A percentile compares a stretch with the other conserved stretches of the same genome.
Conservation (phyloP, 2,113 vertebrate species). For the Nothobranchius furzeri region DNA sequence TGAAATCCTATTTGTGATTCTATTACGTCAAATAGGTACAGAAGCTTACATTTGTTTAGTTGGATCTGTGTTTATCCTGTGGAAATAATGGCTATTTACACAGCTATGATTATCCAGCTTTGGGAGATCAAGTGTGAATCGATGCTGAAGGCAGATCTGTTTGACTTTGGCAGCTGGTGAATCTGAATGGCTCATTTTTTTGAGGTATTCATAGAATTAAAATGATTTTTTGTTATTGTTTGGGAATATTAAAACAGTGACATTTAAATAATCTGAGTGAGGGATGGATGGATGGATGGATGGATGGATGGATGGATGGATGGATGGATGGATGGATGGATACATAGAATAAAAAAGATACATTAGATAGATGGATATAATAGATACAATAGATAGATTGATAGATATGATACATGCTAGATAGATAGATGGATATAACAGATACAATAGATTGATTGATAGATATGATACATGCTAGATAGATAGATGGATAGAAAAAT, state of each 20-base stretch:
- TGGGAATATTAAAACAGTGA: background rate
- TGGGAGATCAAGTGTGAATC: conserved; percentile 76
- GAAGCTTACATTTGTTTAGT: conserved; percentile 66
- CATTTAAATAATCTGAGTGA: background rate
- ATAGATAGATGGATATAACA: too few relatives aligned
- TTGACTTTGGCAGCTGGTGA: conserved; percentile 53
- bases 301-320: too few relatives aligned
- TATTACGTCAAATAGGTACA: conserved; percentile 68
- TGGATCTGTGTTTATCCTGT: conserved; percentile 66
- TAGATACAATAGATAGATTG: too few relatives aligned
- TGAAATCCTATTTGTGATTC: conserved; percentile 71
- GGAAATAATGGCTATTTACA: conserved; percentile 75
- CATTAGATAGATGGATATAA: too few relatives aligned
- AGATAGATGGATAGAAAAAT: too few relatives aligned
- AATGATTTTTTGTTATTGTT: background rate
- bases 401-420: too few relatives aligned
- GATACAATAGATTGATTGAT: too few relatives aligned
- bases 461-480: too few relatives aligned
- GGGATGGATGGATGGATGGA: too few relatives aligned
- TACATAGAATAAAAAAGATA: too few relatives aligned
- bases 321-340: too few relatives aligned
- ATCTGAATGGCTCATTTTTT: conserved; percentile 23
- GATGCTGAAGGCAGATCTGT: conserved; percentile 56
- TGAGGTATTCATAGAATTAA: background rate
- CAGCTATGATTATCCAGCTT: conserved; percentile 74